Evolutionary conservation across 2,113 vertebrate genomes (phyloP), one percentile per base, ranked within the genome.

Genomic region (Plotosus lineatus): DNA sequence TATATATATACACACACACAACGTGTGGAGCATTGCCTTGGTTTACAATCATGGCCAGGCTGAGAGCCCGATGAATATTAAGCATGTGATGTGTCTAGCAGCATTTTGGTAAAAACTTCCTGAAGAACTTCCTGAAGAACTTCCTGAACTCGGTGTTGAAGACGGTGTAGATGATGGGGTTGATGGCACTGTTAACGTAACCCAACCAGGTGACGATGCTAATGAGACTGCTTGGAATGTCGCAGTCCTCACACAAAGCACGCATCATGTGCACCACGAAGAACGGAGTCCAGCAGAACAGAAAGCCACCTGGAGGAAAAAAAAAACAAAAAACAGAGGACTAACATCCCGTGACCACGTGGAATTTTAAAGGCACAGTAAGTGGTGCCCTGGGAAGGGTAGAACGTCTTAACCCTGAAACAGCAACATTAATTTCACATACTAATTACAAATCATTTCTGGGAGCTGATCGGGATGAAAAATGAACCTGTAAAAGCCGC

Each of bases 261-360:
- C 94, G 90, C 65, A 95, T 91, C 4, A 94, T 94, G 92, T 98
- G 97, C 3, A 98, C 96, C 81, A 97, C 95, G 36, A 98, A 98
- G 90, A 98, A 98, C 0, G 97, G 97, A 0, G 96, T 98, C 97
- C 97, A 98, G 92, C 97, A 99, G 85, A 98, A 91, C 88, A 99
- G 93, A 89, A 98, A 98, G 87, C 89, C 93, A 86, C 97, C 96
- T 98, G 89, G 56, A n/a, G n/a, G n/a, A n/a, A 42, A 65, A 74
- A 2, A 46, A 46, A 82, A 10, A 9, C 36, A 68, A 82, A 10
- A 9, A 26, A 68, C n/a, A 72, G 23, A 4, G 31, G 28, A 65
- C 48, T 26, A 63, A 23, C 65, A 15, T 44, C 36, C 19, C 19
- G 61, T 65, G 8, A 65, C 23, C 36, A 65, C 1, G 61, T 23